Base-by-base conservation (phyloP, 2,797 vertebrate genomes). In the Botia kubotai region DNA sequence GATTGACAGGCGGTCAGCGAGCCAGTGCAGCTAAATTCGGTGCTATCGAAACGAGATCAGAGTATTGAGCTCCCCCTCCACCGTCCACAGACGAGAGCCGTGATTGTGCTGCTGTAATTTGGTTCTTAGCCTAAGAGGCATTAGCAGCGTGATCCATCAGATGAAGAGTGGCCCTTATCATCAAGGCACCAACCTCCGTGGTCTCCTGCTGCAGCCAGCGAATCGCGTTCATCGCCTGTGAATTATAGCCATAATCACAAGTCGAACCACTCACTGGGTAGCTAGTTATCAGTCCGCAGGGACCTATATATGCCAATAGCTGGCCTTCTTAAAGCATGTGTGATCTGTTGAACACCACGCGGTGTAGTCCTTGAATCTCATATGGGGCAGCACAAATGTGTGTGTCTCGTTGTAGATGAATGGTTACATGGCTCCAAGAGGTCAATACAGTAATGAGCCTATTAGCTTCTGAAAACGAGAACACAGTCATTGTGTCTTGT, bases 91-190 rank as follows among this genome's bases (percentile, higher is more conserved):
- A 39, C 10, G 58, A 72, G 65, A 66, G 46, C 16, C 16, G 50
- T 72, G 70, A 72, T 72, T 78, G 71, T 69, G 39, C 82, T 76
- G 48, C 26, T 66, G 52, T 83, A 80, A 80, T 80, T 80, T 80
- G 55, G 19, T 71, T 66, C 63, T 75, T 46, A 72, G 29, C 19
- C 16, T 84, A 80, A 84, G 72, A 76, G 78, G 73, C 68, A 80
- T 80, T 84, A 80, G 78, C 78, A 75, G 73, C 69, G 36, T 46
- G 78, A 72, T 77, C 60, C 68, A 60, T 84, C 78, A 81, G 82
- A 84, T 81, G 78, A 71, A 77, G 62, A 62, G 78, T 73, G 78
- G 53, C 62, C 69, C 69, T 84, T 67, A 84, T 73, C 66, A 62
- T 53, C 72, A 80, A 63, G 36, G 21, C 52, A 14, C 78, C 17